A percentile compares a stretch with the other conserved stretches of the same genome.
Conservation (phyloP, 2,888 invertebrate genomes). For the Halictus ligatus region DNA sequence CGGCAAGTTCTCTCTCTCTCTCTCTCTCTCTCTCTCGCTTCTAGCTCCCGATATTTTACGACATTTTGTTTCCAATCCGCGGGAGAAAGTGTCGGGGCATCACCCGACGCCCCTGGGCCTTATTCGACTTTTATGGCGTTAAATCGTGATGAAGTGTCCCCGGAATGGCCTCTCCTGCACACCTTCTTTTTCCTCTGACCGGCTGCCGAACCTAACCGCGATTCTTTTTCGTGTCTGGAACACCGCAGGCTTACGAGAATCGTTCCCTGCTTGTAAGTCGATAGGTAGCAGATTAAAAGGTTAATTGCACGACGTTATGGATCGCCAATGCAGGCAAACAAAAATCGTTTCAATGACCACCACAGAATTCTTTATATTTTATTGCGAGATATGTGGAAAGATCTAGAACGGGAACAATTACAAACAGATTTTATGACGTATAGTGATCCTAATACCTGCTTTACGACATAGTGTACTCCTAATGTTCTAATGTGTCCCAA, state of each 20-base stretch:
- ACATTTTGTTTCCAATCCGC: slow-evolving; percentile 81
- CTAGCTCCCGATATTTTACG: slow-evolving; percentile 75
- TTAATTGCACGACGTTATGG: not conserved
- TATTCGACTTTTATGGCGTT: slow-evolving; percentile 77
- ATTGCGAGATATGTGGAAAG: too few species aligned
- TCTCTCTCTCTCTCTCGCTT: not conserved
- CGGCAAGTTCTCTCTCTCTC: slow-evolving; percentile 7
- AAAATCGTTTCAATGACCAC: not conserved
- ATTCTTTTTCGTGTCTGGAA: slow-evolving; percentile 33
- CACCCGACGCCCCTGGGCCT: slow-evolving; percentile 67
- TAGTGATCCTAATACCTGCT: not conserved
- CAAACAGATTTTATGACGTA: too few species aligned
- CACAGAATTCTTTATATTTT: too few species aligned
- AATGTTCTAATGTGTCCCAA: too few species aligned
- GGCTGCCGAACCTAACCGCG: slow-evolving; percentile 8
- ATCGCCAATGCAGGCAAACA: not conserved
- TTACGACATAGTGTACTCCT: not conserved
- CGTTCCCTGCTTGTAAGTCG: not conserved
- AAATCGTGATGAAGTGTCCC: slow-evolving; percentile 76
- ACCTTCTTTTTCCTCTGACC: slow-evolving; percentile 6
- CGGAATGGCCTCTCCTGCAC: slow-evolving; percentile 65
- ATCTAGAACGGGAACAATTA: too few species aligned
- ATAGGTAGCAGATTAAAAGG: too few species aligned
- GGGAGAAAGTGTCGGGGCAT: slow-evolving; percentile 66
- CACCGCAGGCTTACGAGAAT: slow-evolving; percentile 6